These are phyloP conservation scores for Ferdinandea cuprea DNA, from an alignment of 2,888 invertebrate genomes.

Conservation along the genomic window DNA sequence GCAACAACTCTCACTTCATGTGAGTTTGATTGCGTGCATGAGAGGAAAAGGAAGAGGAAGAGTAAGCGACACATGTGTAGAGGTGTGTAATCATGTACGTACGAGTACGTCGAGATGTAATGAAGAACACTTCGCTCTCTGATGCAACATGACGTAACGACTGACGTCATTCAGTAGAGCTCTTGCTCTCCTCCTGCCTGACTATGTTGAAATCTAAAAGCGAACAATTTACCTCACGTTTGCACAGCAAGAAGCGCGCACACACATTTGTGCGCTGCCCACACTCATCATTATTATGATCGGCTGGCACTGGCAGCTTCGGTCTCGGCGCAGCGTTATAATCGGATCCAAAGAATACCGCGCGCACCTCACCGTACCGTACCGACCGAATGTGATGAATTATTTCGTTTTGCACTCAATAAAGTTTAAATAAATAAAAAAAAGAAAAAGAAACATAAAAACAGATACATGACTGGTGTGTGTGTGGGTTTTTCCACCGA, in stretches of 20 bases:
- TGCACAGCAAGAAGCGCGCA: not conserved
- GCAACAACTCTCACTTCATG: too few species aligned
- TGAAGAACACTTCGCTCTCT: not conserved
- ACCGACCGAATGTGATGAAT: constrained; percentile 44
- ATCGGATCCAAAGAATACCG: not conserved
- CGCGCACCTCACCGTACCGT: too few species aligned
- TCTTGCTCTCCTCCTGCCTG: not conserved
- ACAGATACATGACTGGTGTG: constrained; percentile 1
- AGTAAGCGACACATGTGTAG: too few species aligned
- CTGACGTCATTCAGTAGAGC: not conserved
- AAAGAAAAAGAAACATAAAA: constrained; percentile 7
- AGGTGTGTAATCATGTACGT: not conserved
- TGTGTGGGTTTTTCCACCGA: constrained; percentile 25
- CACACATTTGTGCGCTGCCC: constrained; percentile 3
- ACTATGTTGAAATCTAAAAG: not conserved
- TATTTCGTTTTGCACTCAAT: constrained; percentile 63
- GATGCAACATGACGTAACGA: constrained; percentile 5
- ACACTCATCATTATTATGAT: constrained; percentile 13
- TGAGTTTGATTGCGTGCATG: too few species aligned
- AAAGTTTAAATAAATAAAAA: constrained; percentile 40
- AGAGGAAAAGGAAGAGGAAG: too few species aligned
- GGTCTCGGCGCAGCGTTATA: not conserved
- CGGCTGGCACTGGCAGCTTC: not conserved
- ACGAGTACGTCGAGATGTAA: not conserved
- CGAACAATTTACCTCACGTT: not conserved